Evolutionary conservation across 2,113 vertebrate species (phyloP).

Genomic region (Sialia sialis): DNA sequence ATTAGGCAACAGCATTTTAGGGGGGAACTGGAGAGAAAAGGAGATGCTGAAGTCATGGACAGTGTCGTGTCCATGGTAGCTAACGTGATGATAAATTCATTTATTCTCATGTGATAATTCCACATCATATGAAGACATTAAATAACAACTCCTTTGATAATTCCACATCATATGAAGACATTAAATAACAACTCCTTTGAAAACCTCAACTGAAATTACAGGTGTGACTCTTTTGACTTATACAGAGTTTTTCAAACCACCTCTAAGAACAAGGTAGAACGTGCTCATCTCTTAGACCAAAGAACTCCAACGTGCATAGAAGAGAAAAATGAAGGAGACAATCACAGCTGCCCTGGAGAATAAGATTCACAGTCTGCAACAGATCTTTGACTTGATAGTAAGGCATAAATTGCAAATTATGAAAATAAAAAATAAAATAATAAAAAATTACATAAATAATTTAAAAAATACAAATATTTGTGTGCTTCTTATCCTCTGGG

Average conservation of each 20-base stretch:
- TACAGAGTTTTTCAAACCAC: neutral
- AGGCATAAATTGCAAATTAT: neutral
- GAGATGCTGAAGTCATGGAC: neutral
- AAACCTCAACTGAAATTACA: neutral
- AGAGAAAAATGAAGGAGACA: neutral
- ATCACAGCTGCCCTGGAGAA: neutral
- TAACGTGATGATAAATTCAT: neutral
- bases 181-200: neutral
- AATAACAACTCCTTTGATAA: neutral
- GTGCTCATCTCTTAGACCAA: neutral
- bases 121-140: neutral
- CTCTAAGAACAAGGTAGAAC: neutral
- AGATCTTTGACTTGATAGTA: neutral
- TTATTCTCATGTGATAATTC: too few relatives aligned
- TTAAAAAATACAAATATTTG: neutral
- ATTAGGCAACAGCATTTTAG: neutral
- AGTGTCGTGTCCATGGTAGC: fast-evolving
- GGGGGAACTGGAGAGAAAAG: neutral
- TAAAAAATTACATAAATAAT: too few relatives aligned
- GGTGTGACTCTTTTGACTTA: neutral
- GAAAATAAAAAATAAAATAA: neutral
- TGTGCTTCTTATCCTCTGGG: neutral
- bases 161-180: neutral
- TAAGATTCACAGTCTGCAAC: neutral
- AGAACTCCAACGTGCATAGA: neutral